Conservation (phyloP, 1,140 invertebrate species). For the Psix sp. region DNA sequence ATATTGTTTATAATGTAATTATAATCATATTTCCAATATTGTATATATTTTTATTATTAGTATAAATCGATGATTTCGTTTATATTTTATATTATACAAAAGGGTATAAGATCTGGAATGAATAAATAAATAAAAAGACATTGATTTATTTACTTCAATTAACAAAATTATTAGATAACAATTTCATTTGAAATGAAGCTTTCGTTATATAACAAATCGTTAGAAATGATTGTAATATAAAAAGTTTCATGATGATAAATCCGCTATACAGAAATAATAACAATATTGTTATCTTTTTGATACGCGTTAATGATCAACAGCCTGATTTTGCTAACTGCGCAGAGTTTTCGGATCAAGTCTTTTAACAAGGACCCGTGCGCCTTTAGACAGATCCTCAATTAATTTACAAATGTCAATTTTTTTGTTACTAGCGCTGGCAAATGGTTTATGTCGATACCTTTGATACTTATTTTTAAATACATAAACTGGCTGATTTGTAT, state of each 20-base stretch:
- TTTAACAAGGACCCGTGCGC: constrained; percentile 68
- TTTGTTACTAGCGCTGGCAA: constrained; percentile 2
- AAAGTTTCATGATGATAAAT: constrained; percentile 4
- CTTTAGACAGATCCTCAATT: constrained; percentile 68
- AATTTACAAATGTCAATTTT: constrained; percentile 70
- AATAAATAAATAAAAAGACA: constrained; percentile 28
- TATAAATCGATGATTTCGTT: too few relatives aligned
- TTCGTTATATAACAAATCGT: constrained; percentile 31
- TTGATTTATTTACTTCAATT: constrained; percentile 33
- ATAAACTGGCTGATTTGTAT: constrained; percentile 42
- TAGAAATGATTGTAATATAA: constrained; percentile 35
- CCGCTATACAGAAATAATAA: constrained; percentile 41
- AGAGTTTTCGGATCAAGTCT: constrained; percentile 65
- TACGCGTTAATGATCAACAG: constrained; percentile 7
- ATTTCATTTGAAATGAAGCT: constrained; percentile 33
- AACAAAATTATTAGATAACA: constrained; percentile 45
- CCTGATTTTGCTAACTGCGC: constrained; percentile 46
- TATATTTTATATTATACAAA: too few relatives aligned
- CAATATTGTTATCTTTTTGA: constrained; percentile 18
- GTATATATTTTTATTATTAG: too few relatives aligned
- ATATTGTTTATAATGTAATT: too few relatives aligned
- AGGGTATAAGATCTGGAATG: not conserved
- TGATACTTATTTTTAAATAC: constrained; percentile 11
- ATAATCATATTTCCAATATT: too few relatives aligned
- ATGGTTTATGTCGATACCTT: constrained; percentile 14